Conservation (phyloP, 2,888 invertebrate species). For the Parapristionchus giblindavisi region DNA sequence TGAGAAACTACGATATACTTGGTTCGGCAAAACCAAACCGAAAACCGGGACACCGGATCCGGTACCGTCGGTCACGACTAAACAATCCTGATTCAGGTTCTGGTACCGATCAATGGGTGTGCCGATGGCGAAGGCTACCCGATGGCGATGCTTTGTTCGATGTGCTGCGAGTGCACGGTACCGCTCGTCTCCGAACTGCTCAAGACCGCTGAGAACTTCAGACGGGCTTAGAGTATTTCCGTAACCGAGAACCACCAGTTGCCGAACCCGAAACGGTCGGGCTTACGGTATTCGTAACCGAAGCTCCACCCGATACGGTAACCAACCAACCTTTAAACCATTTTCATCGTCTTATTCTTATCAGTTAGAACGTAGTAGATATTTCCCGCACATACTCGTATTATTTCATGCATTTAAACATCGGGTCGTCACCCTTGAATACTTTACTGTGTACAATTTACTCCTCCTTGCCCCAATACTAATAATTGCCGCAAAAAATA, state of each 20-base stretch:
- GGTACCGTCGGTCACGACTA: too few relatives aligned
- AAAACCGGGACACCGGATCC: not conserved
- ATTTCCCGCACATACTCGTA: too few relatives aligned
- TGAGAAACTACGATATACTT: not conserved
- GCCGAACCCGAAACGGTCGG: not conserved
- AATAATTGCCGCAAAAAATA: not conserved
- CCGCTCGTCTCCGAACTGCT: conserved; percentile 36
- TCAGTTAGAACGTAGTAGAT: too few relatives aligned
- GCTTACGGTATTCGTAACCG: not conserved
- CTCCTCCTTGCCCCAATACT: conserved; percentile 3
- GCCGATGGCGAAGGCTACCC: conserved; percentile 25
- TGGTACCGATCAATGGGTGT: conserved; percentile 35
- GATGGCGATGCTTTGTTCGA: conserved; percentile 35
- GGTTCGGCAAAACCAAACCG: not conserved
- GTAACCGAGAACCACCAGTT: not conserved
- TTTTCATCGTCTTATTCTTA: too few relatives aligned
- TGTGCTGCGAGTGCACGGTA: conserved; percentile 33
- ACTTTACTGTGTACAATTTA: too few relatives aligned
- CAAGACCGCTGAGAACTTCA: conserved; percentile 32
- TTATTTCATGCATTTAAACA: too few relatives aligned
- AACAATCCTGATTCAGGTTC: conserved; percentile 1
- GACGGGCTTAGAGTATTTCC: not conserved
- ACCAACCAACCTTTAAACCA: too few relatives aligned
- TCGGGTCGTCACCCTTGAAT: too few relatives aligned
- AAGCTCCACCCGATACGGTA: too few relatives aligned